Conservation (phyloP, 2,888 invertebrate genomes). For the Sthenelais limicola region DNA sequence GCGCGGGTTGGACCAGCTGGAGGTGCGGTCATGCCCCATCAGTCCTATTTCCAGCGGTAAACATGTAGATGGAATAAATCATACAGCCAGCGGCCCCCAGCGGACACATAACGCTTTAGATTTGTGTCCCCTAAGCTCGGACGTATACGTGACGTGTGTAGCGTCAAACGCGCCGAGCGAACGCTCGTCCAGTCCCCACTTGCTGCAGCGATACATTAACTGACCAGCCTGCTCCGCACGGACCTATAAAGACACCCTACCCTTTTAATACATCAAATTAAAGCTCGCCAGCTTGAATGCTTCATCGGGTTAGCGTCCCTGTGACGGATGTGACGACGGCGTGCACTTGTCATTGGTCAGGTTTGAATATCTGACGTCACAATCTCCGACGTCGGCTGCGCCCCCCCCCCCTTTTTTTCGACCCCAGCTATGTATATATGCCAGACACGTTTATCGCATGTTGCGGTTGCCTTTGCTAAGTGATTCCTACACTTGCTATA, state of each 20-base stretch:
- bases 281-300: constrained; percentile 19
- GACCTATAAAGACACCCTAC: constrained; percentile 10
- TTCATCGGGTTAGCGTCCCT: constrained; percentile 33
- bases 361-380: not conserved
- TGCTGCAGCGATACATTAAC: constrained; percentile 14
- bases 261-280: constrained; percentile 39
- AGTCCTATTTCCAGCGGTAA: no score
- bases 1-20: no score
- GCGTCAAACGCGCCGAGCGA: constrained; percentile 11
- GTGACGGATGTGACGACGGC: not conserved
- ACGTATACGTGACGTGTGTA: constrained; percentile 32
- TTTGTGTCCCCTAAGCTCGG: constrained; percentile 14
- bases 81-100: no score
- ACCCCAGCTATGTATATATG: not conserved
- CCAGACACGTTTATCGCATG: no score
- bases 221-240: constrained; percentile 6
- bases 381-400: not conserved
- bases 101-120: constrained; percentile 29
- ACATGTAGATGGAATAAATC: no score
- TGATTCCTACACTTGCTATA: no score
- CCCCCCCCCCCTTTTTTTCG: not conserved
- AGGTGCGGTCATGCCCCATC: no score
- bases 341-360: constrained; percentile 21
- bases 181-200: not conserved
- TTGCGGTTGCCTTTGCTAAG: no score